Percentiles rank a stretch among this genome's conserved stretches.
Evolutionary conservation across 53 echinoderm and acorn worm species (phyloP).

Genomic region (Arbacia lixula): DNA sequence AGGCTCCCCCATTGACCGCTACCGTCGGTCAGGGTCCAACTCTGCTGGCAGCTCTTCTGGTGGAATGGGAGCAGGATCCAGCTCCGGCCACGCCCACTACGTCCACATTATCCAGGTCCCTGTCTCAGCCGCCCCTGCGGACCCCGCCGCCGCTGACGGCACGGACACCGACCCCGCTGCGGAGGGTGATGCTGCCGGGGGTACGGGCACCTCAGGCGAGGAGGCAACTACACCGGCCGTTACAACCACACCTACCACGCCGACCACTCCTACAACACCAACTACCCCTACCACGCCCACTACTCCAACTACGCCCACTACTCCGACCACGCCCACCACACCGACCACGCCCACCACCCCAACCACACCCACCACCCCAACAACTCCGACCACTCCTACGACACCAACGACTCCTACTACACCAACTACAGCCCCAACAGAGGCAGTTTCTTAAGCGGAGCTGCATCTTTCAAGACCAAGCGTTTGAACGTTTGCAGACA

Average conservation of each 20-base stretch:
- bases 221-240: not conserved
- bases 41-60: no score
- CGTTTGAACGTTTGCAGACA: no score
- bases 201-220: not conserved
- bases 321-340: slow-evolving; percentile 15
- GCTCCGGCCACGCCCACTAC: no score
- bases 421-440: slow-evolving; percentile 19
- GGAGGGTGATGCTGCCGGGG: no score
- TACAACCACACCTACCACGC: not conserved
- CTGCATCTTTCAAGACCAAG: no score
- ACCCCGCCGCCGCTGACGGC: no score
- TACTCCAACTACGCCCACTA: slow-evolving; percentile 13
- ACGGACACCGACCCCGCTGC: no score
- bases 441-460: slow-evolving; percentile 11
- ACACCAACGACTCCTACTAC: not conserved
- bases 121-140: no score
- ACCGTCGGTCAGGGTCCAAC: no score
- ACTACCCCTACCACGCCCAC: slow-evolving; percentile 15
- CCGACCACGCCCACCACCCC: slow-evolving; percentile 8
- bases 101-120: no score
- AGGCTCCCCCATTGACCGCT: no score
- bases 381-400: not conserved
- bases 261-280: slow-evolving; percentile 1
- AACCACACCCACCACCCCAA: not conserved
- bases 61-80: no score